Conservation (phyloP, 2,888 invertebrate species). For the Zhuqinia jingwanae region DNA sequence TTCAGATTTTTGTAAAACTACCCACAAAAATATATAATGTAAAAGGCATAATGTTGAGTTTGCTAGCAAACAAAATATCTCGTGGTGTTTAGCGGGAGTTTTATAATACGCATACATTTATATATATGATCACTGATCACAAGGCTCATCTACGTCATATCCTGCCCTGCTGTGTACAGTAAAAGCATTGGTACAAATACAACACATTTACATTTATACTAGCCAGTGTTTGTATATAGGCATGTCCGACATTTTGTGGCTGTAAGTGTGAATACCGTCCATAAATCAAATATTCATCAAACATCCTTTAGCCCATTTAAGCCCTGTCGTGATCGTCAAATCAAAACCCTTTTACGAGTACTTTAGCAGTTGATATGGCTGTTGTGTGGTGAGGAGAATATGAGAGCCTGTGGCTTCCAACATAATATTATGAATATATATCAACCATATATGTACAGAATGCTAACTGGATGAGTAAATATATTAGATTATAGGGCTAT, state of each 20-base stretch:
- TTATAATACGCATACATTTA: too few relatives aligned
- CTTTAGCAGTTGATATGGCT: conserved; percentile 22
- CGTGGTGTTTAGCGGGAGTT: too few relatives aligned
- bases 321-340: conserved; percentile 53
- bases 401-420: conserved; percentile 16
- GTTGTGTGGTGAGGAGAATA: conserved; percentile 26
- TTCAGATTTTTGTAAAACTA: too few relatives aligned
- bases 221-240: neutral
- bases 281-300: conserved; percentile 69
- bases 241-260: conserved; percentile 13
- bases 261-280: conserved; percentile 50
- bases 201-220: too few relatives aligned
- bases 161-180: too few relatives aligned
- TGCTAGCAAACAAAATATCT: too few relatives aligned
- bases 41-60: too few relatives aligned
- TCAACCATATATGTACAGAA: too few relatives aligned
- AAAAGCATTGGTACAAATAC: too few relatives aligned
- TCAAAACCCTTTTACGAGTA: conserved; percentile 52
- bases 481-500: too few relatives aligned
- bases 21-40: too few relatives aligned
- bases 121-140: neutral
- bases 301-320: conserved; percentile 51
- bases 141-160: neutral
- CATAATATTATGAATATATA: neutral
- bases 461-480: too few relatives aligned